Evolutionary conservation across 2,888 invertebrate genomes (phyloP), one percentile per base, ranked within the genome.

Genomic region (Pterostichus niger): DNA sequence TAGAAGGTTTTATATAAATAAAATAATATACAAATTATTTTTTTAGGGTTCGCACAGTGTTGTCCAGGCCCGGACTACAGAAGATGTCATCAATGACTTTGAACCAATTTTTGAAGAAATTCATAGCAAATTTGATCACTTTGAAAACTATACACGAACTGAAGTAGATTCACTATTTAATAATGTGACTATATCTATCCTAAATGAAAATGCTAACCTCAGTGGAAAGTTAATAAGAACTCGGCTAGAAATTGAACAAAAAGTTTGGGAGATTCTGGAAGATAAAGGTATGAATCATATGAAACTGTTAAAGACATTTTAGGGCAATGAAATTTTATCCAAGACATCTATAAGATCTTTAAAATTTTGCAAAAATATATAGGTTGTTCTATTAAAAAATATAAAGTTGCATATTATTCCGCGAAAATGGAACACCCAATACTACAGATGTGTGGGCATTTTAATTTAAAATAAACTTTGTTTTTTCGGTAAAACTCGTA

Each of bases 11-110:
- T n/a, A n/a, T n/a, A n/a, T n/a, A n/a, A n/a, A n/a, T n/a, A n/a
- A n/a, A n/a, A n/a, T n/a, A n/a, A n/a, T n/a, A n/a, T n/a, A n/a
- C n/a, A n/a, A n/a, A n/a, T n/a, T n/a, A n/a, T n/a, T 7, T 59
- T 61, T 61, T 6, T 35, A 61, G 61, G 33, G 11, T 4, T 40
- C 40, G 5, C 33, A 13, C 54, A 31, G 33, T 6, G 33, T 33
- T 13, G 17, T 54, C 24, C 31, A 44, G 6, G 31, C 24, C 9
- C 13, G 79, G 10, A 79, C 79, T 2, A 17, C 64, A 4, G 49
- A 80, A 68, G 80, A 80, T 68, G 80, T 80, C 31, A 71, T 80
- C 13, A 33, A 80, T 10, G 80, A 80, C 52, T 80, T 80, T 35
- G 68, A 80, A 35, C 80, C 68, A 71, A 40, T 35, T 13, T 80